These are phyloP conservation scores for Psephotus haematonotus DNA, from an alignment of 2,113 vertebrate species.

Conservation along the genomic window DNA sequence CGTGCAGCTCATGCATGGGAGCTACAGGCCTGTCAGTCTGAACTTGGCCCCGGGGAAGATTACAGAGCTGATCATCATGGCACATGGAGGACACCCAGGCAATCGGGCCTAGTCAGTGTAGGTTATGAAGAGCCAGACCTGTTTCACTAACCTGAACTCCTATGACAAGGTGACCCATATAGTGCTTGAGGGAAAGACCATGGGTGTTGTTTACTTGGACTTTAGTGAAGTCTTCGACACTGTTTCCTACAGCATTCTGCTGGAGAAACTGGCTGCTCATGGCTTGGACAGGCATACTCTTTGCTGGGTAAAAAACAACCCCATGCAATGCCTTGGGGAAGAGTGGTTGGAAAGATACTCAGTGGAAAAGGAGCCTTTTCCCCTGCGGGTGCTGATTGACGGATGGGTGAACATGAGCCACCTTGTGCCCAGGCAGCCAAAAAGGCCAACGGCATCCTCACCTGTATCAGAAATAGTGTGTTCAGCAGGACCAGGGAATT, in stretches of 20 bases:
- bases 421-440: neutral
- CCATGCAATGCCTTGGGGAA: neutral
- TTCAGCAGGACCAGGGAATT: neutral
- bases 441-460: neutral
- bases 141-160: neutral
- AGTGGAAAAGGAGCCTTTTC: neutral
- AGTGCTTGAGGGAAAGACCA: neutral
- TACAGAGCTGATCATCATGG: neutral
- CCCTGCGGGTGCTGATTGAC: neutral
- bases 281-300: neutral
- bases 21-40: neutral
- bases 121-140: neutral
- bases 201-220: neutral
- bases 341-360: neutral
- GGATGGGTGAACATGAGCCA: neutral
- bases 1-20: neutral
- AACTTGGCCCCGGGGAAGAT: neutral
- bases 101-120: neutral
- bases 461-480: neutral
- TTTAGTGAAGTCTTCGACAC: neutral
- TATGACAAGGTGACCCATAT: neutral
- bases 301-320: neutral
- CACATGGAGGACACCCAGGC: rapidly evolving
- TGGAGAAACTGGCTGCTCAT: neutral
- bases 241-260: neutral